Base-by-base conservation (phyloP, 2,888 invertebrate genomes). In the Andricus quercusramuli region DNA sequence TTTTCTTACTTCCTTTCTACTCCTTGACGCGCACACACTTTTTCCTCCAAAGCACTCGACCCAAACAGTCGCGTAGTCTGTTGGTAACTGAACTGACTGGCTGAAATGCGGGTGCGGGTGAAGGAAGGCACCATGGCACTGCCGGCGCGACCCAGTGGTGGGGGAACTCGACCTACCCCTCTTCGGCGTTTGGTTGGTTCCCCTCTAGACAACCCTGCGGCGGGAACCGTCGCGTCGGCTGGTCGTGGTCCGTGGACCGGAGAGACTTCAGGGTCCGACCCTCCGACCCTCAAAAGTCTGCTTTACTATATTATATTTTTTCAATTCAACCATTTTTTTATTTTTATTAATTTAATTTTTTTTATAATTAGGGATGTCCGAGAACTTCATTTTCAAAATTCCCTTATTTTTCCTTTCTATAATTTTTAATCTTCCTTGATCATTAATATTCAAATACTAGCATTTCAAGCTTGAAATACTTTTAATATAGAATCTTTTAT, bases 61-160 rank as follows among this genome's bases (percentile, higher is more conserved):
- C 67, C 79, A 77, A 79, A 81, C 83, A 80, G 81, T 82, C 82
- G 81, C 83, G 82, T 81, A 82, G 83, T 80, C 82, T 83, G 83
- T 79, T 83, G 79, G 80, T 82, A 82, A 83, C 83, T 83, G 83
- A 78, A 56, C 47, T 51, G 44, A 83, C 41, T 47, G 82, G 74
- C 79, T 78, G 47, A 47, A 47, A 47, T 17, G 74, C 56, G 56
- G 51, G 74, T 62, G 77, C 81, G 80, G 78, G 78, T 80, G 79
- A 77, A 80, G 70, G 81, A 79, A 79, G 80, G 47, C 80, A 62
- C 62, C n/a, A 22, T 22, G 25, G 25, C 22, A 64, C 62, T 56
- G 82, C 77, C 74, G 81, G 66, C 81, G 80, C 80, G 59, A 29
- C 77, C 13, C 68, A 13, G 41, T 37, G 82, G 79, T 79, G 80